Conservation (phyloP, 2,113 vertebrate species). For the Zeus faber region DNA sequence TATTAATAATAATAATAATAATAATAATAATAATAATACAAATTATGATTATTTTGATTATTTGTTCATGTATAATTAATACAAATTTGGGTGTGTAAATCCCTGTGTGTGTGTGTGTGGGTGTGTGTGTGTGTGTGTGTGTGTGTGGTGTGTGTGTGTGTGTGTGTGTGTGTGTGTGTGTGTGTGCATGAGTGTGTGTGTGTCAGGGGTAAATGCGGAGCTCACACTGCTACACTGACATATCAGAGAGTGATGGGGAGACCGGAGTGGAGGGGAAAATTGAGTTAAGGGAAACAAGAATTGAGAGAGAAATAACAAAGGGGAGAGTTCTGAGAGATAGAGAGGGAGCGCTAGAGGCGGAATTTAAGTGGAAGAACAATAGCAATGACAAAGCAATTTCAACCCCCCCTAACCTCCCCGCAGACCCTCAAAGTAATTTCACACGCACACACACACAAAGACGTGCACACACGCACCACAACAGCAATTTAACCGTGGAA, state of each 20-base stretch:
- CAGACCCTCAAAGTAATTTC: neutral
- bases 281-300: neutral
- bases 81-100: neutral
- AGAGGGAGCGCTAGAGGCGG: neutral
- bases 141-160: too few species aligned
- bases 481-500: neutral
- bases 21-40: too few species aligned
- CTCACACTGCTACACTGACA: neutral
- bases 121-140: too few species aligned
- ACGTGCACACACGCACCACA: neutral
- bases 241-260: constrained; percentile 10
- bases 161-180: too few species aligned
- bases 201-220: neutral
- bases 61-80: too few species aligned
- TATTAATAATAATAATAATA: too few species aligned
- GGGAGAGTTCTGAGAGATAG: too few species aligned
- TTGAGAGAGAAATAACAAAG: constrained; percentile 3
- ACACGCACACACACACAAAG: neutral
- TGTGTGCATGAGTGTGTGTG: too few species aligned
- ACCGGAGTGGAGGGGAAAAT: neutral
- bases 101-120: too few species aligned
- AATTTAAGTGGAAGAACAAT: neutral
- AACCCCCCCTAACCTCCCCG: too few species aligned
- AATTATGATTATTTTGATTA: too few species aligned
- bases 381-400: constrained; percentile 1